A percentile compares a stretch with the other conserved stretches of the same genome.
phyloP scores from a whole-genome alignment of 2,113 vertebrate genomes.

The Hymenochirus boettgeri region DNA sequence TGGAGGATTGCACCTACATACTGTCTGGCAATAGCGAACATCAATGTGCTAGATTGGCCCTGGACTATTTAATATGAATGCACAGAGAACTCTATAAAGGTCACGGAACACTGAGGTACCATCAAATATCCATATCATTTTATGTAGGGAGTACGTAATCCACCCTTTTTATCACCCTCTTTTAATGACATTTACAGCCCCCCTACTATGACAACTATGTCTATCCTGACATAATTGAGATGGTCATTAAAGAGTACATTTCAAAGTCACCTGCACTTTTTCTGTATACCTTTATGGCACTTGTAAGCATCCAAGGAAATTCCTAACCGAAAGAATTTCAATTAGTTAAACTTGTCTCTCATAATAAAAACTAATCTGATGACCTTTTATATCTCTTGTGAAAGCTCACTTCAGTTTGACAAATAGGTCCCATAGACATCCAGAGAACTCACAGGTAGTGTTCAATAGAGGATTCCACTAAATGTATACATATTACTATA shows the following conservation, averaged over 20 bases:
- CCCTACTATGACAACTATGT: too few species aligned
- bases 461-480: not conserved
- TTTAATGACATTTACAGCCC: too few species aligned
- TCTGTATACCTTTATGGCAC: not conserved
- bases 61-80: too few species aligned
- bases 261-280: not conserved
- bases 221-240: not conserved
- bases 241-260: not conserved
- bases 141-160: too few species aligned
- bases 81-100: too few species aligned
- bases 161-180: too few species aligned
- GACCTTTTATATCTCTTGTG: slow-evolving; percentile 10
- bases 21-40: too few species aligned
- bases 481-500: not conserved
- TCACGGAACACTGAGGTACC: too few species aligned
- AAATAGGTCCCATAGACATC: slow-evolving; percentile 16
- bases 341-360: slow-evolving; percentile 8
- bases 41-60: too few species aligned
- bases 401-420: slow-evolving; percentile 24
- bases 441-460: not conserved
- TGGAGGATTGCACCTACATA: too few species aligned
- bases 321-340: slow-evolving; percentile 2
- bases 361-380: slow-evolving; percentile 19
- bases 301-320: slow-evolving; percentile 3
- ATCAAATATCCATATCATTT: too few species aligned